Evolutionary conservation across 2,888 invertebrate genomes (phyloP), one percentile per base, ranked within the genome.

Genomic region (Eilema depressum): DNA sequence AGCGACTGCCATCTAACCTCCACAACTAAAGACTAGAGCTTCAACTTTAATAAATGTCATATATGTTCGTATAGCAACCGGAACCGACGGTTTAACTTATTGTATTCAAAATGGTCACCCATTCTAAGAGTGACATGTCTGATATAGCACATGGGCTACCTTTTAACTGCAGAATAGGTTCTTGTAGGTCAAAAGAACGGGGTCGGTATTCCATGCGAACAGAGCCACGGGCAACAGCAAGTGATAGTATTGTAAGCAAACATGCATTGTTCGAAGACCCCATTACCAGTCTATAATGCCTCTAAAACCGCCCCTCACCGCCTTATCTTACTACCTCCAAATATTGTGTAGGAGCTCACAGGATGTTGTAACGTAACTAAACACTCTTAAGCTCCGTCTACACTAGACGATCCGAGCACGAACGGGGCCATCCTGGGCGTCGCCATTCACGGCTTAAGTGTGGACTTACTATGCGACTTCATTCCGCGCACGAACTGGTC

Each of bases 281-380:
- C 53, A 53, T 53, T 53, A 53, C 53, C n/a, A 53, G 53, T 53
- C 20, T 53, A 53, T 53, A 53, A 53, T 10, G n/a, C 53, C n/a
- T n/a, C 53, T n/a, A n/a, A 53, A 53, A 53, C 53, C n/a, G 0
- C 20, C 53, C 53, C 53, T n/a, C 53, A 20, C 17, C 1, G 2
- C 53, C 53, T n/a, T 53, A 53, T 53, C 53, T 53, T 53, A n/a
- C n/a, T 53, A 53, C 53, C 53, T 8, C 53, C 53, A n/a, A 53
- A 53, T 53, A n/a, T 53, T 53, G n/a, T 53, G n/a, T 53, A 53
- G 53, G 14, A 68, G 33, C 61, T 33, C 20, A 23, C 62, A 68
- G 53, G 30, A 62, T 53, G 62, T 53, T 30, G 23, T 20, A 12
- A 62, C 28, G 33, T 30, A 33, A 63, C 37, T 56, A 56, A 57